Evolutionary conservation across 1,140 invertebrate genomes (phyloP), one percentile per base, ranked within the genome.

Genomic region (Cotesia typhae): DNA sequence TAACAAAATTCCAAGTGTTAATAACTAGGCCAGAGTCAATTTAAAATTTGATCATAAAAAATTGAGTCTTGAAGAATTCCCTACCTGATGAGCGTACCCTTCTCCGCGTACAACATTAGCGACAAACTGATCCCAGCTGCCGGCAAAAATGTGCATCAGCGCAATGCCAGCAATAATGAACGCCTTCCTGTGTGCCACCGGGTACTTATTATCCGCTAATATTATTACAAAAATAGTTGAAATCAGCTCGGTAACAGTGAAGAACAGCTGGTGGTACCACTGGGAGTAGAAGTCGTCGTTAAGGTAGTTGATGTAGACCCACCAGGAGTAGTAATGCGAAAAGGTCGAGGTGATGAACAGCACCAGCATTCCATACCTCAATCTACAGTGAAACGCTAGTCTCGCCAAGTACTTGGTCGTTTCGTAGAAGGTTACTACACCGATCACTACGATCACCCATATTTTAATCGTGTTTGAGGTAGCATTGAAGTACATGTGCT

Each of bases 321-420:
- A 95, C 93, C 93, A 94, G 1, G 92, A 90, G 80, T 95, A 95
- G 79, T 95, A 95, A 80, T 95, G 92, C 1, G 94, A 93, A 81
- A 94, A 94, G 67, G 94, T 83, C 28, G 92, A 92, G 10, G 90
- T 87, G 4, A 90, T 75, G 78, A 94, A 94, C 1, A 95, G 85
- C 9, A 92, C 76, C 20, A 92, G 82, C 93, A 95, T 94, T n/a
- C 88, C 89, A 66, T 85, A 86, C 74, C 93, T 87, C 10, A 93
- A 79, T 73, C 89, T 85, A 55, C 88, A 82, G 47, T 88, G 83
- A 55, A 90, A 84, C 59, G 89, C 87, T 55, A 94, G 78, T 36
- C 82, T 82, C 28, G 91, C 83, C 35, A 94, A 80, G 75, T 91
- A 89, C 77, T 92, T 92, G 4, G 92, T 84, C 70, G 90, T 90